These are phyloP conservation scores for Harpagus bidentatus DNA, from an alignment of 2,113 vertebrate genomes.

Conservation along the genomic window DNA sequence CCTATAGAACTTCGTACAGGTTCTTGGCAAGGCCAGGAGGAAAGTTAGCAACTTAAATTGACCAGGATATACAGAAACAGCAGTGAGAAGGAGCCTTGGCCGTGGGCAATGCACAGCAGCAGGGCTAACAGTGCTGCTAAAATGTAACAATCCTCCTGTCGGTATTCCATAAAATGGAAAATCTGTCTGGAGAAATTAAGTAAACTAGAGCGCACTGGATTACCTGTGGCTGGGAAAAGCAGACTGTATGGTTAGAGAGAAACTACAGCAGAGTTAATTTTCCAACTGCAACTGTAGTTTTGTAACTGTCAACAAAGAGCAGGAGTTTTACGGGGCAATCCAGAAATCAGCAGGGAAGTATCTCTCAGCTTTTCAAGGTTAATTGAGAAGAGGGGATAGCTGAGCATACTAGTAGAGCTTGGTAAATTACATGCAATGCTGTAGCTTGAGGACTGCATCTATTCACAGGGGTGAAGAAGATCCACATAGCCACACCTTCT, in stretches of 20 bases:
- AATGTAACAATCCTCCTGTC: background rate
- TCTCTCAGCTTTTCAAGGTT: conserved; percentile 65
- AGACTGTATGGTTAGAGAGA: background rate
- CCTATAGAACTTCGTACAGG: background rate
- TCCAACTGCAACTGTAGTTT: conserved; percentile 1
- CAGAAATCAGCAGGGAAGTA: conserved; percentile 56
- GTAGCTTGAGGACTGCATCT: conserved; percentile 10
- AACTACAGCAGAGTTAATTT: conserved; percentile 43
- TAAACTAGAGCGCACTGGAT: background rate
- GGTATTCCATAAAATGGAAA: background rate
- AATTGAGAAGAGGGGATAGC: conserved; percentile 52
- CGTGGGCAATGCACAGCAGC: background rate
- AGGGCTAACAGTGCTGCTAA: background rate
- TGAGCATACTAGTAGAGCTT: background rate
- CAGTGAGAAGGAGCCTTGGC: background rate
- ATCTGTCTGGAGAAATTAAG: background rate
- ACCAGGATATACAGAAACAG: background rate
- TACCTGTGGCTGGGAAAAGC: background rate
- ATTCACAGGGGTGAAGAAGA: background rate
- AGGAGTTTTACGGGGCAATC: conserved; percentile 62
- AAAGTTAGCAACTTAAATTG: background rate
- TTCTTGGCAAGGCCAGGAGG: background rate
- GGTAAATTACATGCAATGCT: background rate
- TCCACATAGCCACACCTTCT: background rate
- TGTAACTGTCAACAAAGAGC: conserved; percentile 47